phyloP scores from a whole-genome alignment of 2,797 vertebrate species.

The Myiothlypis chrysogaster region DNA sequence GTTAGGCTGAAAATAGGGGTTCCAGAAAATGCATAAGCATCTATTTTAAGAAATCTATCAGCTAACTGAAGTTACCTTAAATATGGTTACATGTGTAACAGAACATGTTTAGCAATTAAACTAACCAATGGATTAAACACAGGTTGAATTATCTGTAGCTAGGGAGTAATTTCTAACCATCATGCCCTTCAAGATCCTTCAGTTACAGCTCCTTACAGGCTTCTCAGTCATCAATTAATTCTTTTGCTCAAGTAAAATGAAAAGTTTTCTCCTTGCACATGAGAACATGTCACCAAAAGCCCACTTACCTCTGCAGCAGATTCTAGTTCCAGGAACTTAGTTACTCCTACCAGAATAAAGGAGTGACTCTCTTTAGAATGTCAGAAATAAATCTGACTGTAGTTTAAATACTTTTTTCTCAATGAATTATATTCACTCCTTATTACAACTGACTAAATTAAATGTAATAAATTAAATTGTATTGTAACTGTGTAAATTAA shows the following conservation, averaged over 20 bases:
- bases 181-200: neutral
- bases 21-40: neutral
- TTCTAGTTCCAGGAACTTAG: neutral
- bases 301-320: neutral
- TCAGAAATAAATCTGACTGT: neutral
- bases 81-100: neutral
- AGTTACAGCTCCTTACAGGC: neutral
- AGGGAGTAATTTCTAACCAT: neutral
- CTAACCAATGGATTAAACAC: neutral
- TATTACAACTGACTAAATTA: neutral
- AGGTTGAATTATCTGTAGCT: neutral
- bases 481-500: neutral
- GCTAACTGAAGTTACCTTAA: neutral
- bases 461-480: neutral
- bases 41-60: neutral
- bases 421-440: neutral
- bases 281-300: neutral
- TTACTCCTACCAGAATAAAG: neutral
- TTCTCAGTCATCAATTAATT: neutral
- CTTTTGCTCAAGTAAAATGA: neutral
- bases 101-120: neutral
- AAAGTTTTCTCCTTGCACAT: neutral
- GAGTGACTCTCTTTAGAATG: neutral
- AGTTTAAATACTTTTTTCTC: neutral
- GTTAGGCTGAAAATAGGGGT: neutral